These are phyloP conservation scores for Tubulanus polymorphus DNA, from an alignment of 2,888 invertebrate species.

Conservation along the genomic window DNA sequence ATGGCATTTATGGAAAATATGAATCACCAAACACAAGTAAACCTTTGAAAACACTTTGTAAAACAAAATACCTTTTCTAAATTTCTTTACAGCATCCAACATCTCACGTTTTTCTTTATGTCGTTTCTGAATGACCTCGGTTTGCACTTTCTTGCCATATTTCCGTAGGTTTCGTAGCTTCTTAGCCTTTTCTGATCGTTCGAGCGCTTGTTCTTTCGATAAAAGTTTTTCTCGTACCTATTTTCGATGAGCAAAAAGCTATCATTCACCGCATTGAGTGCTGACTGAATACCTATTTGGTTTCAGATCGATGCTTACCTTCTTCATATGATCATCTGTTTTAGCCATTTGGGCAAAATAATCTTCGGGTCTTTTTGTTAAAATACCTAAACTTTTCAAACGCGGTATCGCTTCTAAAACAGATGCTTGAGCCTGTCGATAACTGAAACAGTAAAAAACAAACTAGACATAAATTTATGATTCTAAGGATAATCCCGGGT, in stretches of 20 bases:
- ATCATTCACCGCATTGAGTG: too few relatives aligned
- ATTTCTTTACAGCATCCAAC: conserved; percentile 88
- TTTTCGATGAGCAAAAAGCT: too few relatives aligned
- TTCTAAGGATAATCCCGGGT: not conserved
- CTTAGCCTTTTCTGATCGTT: conserved; percentile 83
- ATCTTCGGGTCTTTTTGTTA: conserved; percentile 85
- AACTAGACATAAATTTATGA: not conserved
- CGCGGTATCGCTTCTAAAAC: conserved; percentile 75
- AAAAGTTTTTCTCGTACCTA: conserved; percentile 75
- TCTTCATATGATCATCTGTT: conserved; percentile 95
- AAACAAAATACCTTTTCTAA: conserved; percentile 55
- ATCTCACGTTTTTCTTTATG: conserved; percentile 87
- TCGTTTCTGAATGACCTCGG: conserved; percentile 77
- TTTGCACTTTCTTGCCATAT: conserved; percentile 84
- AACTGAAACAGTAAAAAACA: conserved; percentile 36
- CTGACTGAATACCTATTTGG: too few relatives aligned
- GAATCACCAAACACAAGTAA: not conserved
- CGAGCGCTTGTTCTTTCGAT: conserved; percentile 78
- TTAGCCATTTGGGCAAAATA: conserved; percentile 99
- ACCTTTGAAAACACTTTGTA: not conserved
- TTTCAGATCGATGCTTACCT: conserved; percentile 60
- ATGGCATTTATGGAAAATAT: too few relatives aligned
- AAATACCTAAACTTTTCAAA: conserved; percentile 70
- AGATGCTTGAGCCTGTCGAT: conserved; percentile 65
- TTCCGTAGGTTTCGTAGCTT: conserved; percentile 87